phyloP scores from a whole-genome alignment of 2,113 vertebrate species.

The Eidolon helvum region DNA sequence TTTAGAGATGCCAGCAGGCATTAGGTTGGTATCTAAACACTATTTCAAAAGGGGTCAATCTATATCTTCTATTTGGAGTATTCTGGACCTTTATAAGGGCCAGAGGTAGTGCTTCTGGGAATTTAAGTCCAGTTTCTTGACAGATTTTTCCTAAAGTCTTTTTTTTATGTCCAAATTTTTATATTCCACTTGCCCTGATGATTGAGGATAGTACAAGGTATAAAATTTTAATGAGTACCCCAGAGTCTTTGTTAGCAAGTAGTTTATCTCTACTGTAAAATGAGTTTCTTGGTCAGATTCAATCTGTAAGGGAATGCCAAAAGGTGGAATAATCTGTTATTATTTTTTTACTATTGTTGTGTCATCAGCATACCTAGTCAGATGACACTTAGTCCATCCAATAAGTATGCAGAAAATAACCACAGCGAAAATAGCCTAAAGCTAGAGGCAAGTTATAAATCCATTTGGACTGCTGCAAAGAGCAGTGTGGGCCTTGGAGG shows the following conservation, averaged over 20 bases:
- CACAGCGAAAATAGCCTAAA: background rate
- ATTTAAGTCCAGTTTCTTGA: background rate
- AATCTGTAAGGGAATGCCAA: background rate
- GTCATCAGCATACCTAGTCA: background rate
- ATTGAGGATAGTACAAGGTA: background rate
- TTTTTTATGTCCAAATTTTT: background rate
- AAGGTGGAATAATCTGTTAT: background rate
- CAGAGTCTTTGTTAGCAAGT: background rate
- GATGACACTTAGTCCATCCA: background rate
- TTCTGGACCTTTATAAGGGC: background rate
- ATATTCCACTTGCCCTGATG: background rate
- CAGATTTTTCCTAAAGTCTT: background rate
- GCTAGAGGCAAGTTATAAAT: background rate
- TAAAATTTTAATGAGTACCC: background rate
- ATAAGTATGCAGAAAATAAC: background rate
- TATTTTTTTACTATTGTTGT: background rate
- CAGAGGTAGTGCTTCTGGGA: background rate
- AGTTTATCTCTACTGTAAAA: background rate
- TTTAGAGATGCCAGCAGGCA: background rate
- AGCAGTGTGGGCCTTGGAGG: accelerated
- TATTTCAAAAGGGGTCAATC: background rate
- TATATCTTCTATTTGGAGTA: background rate
- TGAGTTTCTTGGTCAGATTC: background rate
- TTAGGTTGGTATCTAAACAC: too few relatives aligned
- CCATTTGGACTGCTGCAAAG: background rate